A percentile compares a stretch with the other conserved stretches of the same genome.
Evolutionary conservation across 2,113 vertebrate species (phyloP).

Genomic region (Tichodroma muraria): DNA sequence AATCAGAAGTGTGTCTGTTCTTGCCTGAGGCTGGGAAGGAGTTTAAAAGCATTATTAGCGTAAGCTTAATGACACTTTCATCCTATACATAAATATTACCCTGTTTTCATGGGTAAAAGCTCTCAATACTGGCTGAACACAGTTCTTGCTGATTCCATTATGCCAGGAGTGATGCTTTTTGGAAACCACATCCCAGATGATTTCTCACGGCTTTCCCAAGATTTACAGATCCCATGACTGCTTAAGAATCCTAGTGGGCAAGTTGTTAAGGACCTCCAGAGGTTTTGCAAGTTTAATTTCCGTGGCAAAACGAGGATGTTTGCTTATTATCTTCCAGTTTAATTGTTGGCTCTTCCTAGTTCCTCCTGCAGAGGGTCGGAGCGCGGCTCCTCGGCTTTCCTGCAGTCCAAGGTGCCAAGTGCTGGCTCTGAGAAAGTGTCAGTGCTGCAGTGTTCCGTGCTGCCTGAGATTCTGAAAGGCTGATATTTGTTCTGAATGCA

Average conservation of each 20-base stretch:
- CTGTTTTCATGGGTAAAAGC: constrained; percentile 15
- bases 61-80: constrained; percentile 4
- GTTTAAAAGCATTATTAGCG: constrained; percentile 13
- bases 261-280: not conserved
- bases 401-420: not conserved
- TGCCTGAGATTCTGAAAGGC: not conserved
- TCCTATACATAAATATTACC: constrained; percentile 21
- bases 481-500: constrained; percentile 5
- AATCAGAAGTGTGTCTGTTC: constrained; percentile 13
- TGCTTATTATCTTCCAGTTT: not conserved
- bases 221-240: not conserved
- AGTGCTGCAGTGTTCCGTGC: not conserved
- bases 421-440: not conserved
- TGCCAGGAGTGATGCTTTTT: not conserved
- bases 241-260: not conserved
- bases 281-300: not conserved
- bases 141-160: not conserved
- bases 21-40: constrained; percentile 1
- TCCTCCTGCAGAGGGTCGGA: too few species aligned
- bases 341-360: not conserved
- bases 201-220: not conserved
- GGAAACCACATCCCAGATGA: not conserved
- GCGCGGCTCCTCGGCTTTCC: not conserved
- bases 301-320: not conserved
- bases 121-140: not conserved